These are phyloP conservation scores for Scaptomyza cyrtandrae DNA, from an alignment of 2,888 invertebrate species.

Conservation along the genomic window DNA sequence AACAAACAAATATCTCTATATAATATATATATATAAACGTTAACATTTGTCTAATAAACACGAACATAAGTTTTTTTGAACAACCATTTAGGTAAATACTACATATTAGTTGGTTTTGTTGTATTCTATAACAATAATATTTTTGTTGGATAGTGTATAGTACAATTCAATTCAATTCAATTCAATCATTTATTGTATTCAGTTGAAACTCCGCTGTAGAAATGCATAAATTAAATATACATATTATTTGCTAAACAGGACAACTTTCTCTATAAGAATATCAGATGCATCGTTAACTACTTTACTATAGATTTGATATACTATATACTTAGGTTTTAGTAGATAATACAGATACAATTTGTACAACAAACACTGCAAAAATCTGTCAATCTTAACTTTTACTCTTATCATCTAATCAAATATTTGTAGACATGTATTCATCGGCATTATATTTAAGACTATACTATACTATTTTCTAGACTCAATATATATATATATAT, in stretches of 20 bases:
- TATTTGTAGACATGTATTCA: neutral
- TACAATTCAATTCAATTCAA: constrained; percentile 28
- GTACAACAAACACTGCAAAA: constrained; percentile 40
- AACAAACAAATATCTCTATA: constrained; percentile 9
- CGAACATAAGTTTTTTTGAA: constrained; percentile 32
- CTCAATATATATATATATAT: constrained; percentile 8
- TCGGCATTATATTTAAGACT: constrained; percentile 10
- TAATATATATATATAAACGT: neutral
- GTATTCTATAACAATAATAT: constrained; percentile 7
- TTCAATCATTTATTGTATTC: constrained; percentile 62
- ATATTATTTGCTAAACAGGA: constrained; percentile 30
- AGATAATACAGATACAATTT: constrained; percentile 40
- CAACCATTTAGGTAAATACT: constrained; percentile 38
- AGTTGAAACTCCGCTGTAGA: constrained; percentile 63
- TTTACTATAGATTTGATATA: constrained; percentile 6
- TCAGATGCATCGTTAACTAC: constrained; percentile 10
- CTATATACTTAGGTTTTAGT: constrained; percentile 2
- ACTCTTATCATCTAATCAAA: constrained; percentile 3
- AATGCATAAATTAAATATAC: constrained; percentile 56
- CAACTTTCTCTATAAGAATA: constrained; percentile 2
- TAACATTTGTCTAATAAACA: constrained; percentile 21
- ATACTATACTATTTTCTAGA: constrained; percentile 2
- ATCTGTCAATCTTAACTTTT: constrained; percentile 13
- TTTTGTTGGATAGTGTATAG: constrained; percentile 31
- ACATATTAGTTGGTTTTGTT: constrained; percentile 32